Percentiles rank a stretch among this genome's conserved stretches.
Conservation (phyloP, 2,113 vertebrate species). For the Sturnus vulgaris region DNA sequence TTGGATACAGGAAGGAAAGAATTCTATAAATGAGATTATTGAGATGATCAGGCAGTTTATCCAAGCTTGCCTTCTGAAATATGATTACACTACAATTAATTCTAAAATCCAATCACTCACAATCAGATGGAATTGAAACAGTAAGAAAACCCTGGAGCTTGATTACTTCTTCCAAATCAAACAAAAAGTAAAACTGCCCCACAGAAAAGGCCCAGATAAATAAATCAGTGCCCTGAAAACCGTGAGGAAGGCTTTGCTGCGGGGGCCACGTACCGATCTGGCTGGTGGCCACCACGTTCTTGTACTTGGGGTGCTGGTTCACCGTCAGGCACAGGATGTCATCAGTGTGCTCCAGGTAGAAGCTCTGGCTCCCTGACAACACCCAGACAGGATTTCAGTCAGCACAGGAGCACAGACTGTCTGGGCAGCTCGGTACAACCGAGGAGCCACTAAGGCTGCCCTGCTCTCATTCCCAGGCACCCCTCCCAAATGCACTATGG, state of each 20-base stretch:
- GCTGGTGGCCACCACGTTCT: conserved; percentile 93
- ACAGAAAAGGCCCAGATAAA: background rate
- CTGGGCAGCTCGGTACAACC: background rate
- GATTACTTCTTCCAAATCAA: background rate
- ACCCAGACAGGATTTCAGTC: background rate
- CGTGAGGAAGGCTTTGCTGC: background rate
- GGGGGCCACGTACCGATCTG: conserved; percentile 88
- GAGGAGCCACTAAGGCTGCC: fast-evolving
- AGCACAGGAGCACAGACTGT: background rate
- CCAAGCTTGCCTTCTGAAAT: background rate
- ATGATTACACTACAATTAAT: background rate
- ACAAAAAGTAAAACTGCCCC: background rate
- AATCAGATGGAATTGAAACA: background rate
- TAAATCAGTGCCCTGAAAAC: background rate
- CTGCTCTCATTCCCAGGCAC: background rate
- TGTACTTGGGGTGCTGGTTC: conserved; percentile 97
- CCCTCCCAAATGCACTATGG: background rate
- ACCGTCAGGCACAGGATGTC: conserved; percentile 97
- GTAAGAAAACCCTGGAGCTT: background rate
- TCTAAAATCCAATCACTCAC: background rate
- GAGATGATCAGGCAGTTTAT: background rate
- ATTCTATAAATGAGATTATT: background rate
- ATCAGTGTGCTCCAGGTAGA: conserved; percentile 97
- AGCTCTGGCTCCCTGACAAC: conserved; percentile 89
- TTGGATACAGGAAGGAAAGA: background rate